These are phyloP conservation scores for Drosophila serrata DNA, from an alignment of 1,140 invertebrate genomes.

Conservation along the genomic window DNA sequence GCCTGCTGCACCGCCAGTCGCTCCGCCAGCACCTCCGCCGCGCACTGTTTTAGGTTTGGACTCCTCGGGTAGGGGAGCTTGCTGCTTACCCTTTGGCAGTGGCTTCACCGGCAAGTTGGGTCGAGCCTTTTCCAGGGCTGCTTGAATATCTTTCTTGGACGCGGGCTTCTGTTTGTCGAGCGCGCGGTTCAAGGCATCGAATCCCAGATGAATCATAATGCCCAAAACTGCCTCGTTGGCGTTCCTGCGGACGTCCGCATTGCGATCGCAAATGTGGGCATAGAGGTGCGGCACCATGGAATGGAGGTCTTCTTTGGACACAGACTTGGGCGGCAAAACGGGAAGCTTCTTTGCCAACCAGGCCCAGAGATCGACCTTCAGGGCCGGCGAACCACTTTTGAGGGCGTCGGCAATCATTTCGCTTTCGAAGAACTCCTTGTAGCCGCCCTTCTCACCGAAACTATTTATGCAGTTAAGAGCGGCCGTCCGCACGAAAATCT, in stretches of 20 bases:
- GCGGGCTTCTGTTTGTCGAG: slow-evolving; percentile 95
- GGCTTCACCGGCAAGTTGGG: slow-evolving; percentile 94
- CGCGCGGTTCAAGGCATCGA: slow-evolving; percentile 92
- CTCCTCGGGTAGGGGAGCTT: slow-evolving; percentile 84
- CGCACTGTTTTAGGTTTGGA: slow-evolving; percentile 87
- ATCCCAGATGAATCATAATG: slow-evolving; percentile 97
- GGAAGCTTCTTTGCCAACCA: slow-evolving; percentile 95
- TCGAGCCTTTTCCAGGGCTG: slow-evolving; percentile 93
- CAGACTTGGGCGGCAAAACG: slow-evolving; percentile 89
- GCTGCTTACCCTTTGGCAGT: slow-evolving; percentile 87
- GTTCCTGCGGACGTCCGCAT: slow-evolving; percentile 95
- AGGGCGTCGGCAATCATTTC: slow-evolving; percentile 96
- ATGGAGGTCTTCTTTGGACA: slow-evolving; percentile 93
- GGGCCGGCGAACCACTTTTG: slow-evolving; percentile 92
- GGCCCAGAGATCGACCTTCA: slow-evolving; percentile 92
- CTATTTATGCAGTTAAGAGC: slow-evolving; percentile 93
- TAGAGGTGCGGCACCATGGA: slow-evolving; percentile 93
- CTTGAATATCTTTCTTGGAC: slow-evolving; percentile 92
- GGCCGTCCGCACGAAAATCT: slow-evolving; percentile 91
- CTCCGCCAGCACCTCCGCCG: slow-evolving; percentile 82
- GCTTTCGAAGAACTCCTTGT: slow-evolving; percentile 92
- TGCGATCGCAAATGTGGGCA: slow-evolving; percentile 95
- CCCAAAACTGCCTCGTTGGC: slow-evolving; percentile 95
- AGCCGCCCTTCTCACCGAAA: slow-evolving; percentile 93
- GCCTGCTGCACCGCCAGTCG: slow-evolving; percentile 20